A percentile compares a stretch with the other conserved stretches of the same genome.
phyloP scores from a whole-genome alignment of 1,140 invertebrate genomes.

The Saccostrea cuccullata region DNA sequence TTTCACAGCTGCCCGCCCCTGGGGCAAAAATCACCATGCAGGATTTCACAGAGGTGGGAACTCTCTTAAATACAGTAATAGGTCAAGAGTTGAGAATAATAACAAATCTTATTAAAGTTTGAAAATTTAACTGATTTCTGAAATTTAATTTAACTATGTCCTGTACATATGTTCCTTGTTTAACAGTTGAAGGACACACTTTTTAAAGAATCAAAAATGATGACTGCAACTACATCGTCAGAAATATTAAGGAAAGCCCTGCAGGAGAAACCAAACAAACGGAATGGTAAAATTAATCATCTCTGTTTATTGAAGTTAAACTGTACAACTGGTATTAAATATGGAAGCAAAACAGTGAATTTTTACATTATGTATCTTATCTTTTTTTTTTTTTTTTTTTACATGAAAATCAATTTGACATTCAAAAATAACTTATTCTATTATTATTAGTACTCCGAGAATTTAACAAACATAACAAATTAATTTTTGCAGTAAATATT shows the following conservation, averaged over 20 bases:
- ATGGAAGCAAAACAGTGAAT: too few species aligned
- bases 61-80: background rate
- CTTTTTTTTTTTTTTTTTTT: too few species aligned
- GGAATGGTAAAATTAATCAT: conserved; percentile 67
- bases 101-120: background rate
- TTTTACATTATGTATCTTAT: too few species aligned
- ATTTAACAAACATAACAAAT: too few species aligned
- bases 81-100: background rate
- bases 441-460: too few species aligned
- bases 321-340: too few species aligned
- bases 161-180: background rate
- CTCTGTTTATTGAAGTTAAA: background rate
- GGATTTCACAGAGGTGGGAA: conserved; percentile 73
- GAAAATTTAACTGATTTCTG: background rate
- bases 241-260: conserved; percentile 72
- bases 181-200: conserved; percentile 72
- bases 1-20: conserved; percentile 66
- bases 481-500: conserved; percentile 72
- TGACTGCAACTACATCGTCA: conserved; percentile 62
- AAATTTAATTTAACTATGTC: background rate
- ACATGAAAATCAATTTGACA: too few species aligned
- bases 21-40: conserved; percentile 73
- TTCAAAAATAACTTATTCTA: too few species aligned
- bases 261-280: conserved; percentile 71
- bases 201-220: conserved; percentile 68